Evolutionary conservation across 2,113 vertebrate genomes (phyloP), one percentile per base, ranked within the genome.

Genomic region (Mesitornis unicolor): DNA sequence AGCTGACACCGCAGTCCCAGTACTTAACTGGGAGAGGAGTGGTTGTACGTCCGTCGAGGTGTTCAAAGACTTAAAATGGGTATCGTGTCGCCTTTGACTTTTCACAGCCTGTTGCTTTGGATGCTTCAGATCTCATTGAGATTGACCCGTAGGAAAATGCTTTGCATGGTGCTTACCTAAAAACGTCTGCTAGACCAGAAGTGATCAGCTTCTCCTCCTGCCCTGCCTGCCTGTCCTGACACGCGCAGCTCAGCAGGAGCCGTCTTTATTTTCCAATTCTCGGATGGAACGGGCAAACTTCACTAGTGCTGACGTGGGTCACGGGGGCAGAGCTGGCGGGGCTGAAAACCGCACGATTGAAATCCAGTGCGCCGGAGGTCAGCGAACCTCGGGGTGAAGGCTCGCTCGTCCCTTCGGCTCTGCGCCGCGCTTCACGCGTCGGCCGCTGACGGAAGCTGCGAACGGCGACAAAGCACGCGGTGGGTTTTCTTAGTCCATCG

Each of bases 141-240:
- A 19, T 7, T 84, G 53, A 77, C 70, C 5, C 4, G 16, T 61
- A 90, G 82, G 73, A 42, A 57, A 48, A 48, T 1, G 94, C 95
- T 95, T 94, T 96, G 96, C 95, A 90, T 87, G 95, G 86, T 93
- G 94, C 94, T 90, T 35, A 48, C 79, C 63, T 69, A 10, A 28
- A n/a, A 42, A 22, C 0, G 16, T 50, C 67, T 83, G 91, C 93
- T 78, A 11, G 35, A n/a, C 26, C 57, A 92, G 64, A 4, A 68
- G 43, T 1, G 51, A n/a, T 26, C 8, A 1, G 6, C 78, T 53
- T 13, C 9, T n/a, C 83, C 57, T 42, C 16, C 0, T 29, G 75
- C 85, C 70, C 87, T 71, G 61, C 84, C 86, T 86, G 89, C 74
- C 78, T 69, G 13, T 7, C 3, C 86, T 74, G 76, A 35, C 71